Percentiles rank a stretch among this genome's conserved stretches.
Conservation (phyloP, 2,888 invertebrate species). For the Lithodes maja region DNA sequence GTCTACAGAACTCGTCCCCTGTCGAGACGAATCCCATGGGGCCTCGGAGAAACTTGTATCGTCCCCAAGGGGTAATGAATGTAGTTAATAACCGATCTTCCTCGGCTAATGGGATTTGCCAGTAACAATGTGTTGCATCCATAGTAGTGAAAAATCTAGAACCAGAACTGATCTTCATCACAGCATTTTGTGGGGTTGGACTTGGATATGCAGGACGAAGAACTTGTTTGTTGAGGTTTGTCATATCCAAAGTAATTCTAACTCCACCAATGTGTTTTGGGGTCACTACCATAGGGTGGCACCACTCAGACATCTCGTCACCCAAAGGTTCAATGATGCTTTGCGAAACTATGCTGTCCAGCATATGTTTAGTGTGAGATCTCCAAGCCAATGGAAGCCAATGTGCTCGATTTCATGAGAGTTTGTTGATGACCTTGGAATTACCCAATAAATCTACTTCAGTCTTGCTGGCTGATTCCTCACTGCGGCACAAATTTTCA, state of each 20-base stretch:
- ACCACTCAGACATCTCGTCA: slow-evolving; percentile 16
- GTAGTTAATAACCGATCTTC: not conserved
- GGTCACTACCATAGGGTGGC: slow-evolving; percentile 28
- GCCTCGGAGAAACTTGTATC: slow-evolving; percentile 5
- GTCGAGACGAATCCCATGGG: slow-evolving; percentile 24
- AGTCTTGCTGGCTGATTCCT: too few species aligned
- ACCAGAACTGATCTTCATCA: not conserved
- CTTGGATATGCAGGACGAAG: not conserved
- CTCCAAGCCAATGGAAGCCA: too few species aligned
- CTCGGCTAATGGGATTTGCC: slow-evolving; percentile 33
- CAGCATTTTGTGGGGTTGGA: not conserved
- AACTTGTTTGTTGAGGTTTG: slow-evolving; percentile 3
- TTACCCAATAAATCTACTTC: too few species aligned
- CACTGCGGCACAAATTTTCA: too few species aligned
- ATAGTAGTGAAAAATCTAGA: slow-evolving; percentile 10
- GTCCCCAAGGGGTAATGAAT: slow-evolving; percentile 32
- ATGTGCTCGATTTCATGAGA: too few species aligned
- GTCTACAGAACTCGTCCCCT: slow-evolving; percentile 15
- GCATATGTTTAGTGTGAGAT: too few species aligned
- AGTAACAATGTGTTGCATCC: slow-evolving; percentile 11
- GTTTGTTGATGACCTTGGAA: not conserved
- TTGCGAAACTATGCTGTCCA: not conserved
- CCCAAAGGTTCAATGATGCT: not conserved
- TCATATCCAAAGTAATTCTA: slow-evolving; percentile 5
- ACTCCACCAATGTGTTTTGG: not conserved